These are phyloP conservation scores for Pampus argenteus DNA, from an alignment of 2,797 vertebrate species.

Conservation along the genomic window DNA sequence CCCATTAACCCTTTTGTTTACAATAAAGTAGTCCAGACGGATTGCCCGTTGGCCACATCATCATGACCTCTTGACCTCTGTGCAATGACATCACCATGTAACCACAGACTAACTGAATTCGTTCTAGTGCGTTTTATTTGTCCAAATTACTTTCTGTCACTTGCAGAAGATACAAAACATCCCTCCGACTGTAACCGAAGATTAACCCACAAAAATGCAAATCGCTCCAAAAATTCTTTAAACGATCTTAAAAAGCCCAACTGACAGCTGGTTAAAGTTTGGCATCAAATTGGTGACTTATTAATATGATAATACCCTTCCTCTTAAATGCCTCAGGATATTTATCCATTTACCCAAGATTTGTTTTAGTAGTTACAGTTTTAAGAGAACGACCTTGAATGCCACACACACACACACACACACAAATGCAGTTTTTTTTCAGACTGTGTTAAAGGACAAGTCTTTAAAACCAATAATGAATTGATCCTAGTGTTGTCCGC, in stretches of 20 bases:
- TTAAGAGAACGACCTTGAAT: constrained; percentile 52
- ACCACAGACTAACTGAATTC: neutral
- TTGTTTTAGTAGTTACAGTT: constrained; percentile 60
- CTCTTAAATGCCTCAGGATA: constrained; percentile 35
- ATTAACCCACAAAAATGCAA: neutral
- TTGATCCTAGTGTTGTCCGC: neutral
- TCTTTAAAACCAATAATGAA: neutral
- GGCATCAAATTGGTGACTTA: constrained; percentile 49
- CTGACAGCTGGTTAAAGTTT: neutral
- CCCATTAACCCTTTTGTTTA: constrained; percentile 36
- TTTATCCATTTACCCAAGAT: constrained; percentile 49
- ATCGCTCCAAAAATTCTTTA: neutral
- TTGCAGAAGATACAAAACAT: neutral
- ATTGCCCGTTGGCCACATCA: constrained; percentile 27
- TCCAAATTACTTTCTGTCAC: neutral
- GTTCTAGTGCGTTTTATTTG: neutral
- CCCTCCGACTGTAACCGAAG: neutral
- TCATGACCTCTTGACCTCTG: constrained; percentile 21
- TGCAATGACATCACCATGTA: constrained; percentile 2
- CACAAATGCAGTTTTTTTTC: constrained; percentile 20
- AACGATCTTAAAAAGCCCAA: neutral
- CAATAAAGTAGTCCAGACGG: constrained; percentile 13
- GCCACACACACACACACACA: too few species aligned
- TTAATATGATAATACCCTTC: constrained; percentile 41
- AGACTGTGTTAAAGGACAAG: neutral